Conservation (phyloP, 2,113 vertebrate species). For the Lutjanus erythropterus region DNA sequence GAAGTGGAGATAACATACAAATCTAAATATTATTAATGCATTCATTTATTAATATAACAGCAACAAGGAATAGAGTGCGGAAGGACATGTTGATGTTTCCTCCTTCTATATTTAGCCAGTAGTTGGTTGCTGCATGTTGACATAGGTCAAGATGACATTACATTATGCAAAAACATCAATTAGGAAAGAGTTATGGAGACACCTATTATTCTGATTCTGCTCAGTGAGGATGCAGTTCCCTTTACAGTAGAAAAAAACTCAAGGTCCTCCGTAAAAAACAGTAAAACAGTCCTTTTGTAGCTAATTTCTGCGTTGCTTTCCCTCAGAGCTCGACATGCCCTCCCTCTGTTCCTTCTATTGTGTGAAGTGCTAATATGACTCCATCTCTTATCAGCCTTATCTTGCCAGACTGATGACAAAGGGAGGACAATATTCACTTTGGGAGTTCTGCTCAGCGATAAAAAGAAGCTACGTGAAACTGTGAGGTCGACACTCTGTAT, state of each 20-base stretch:
- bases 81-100: constrained; percentile 19
- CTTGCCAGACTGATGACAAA: constrained; percentile 71
- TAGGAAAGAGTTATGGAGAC: background rate
- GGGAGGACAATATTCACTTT: constrained; percentile 71
- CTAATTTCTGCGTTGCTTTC: constrained; percentile 14
- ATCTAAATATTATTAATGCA: background rate
- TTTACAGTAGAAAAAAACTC: background rate
- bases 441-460: constrained; percentile 66
- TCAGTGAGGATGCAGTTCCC: background rate
- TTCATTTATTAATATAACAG: background rate
- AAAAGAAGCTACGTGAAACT: constrained; percentile 49
- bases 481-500: constrained; percentile 17
- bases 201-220: background rate
- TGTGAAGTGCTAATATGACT: constrained; percentile 66
- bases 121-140: constrained; percentile 14
- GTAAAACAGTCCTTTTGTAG: constrained; percentile 6
- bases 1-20: background rate
- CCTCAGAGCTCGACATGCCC: background rate
- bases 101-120: constrained; percentile 35
- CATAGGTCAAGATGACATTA: constrained; percentile 45
- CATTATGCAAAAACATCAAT: background rate
- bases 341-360: constrained; percentile 43
- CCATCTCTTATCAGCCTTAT: constrained; percentile 71
- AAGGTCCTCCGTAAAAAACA: constrained; percentile 9
- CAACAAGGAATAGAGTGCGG: background rate